Evolutionary conservation across 2,888 invertebrate species (phyloP).

Genomic region (Sycophila texana): DNA sequence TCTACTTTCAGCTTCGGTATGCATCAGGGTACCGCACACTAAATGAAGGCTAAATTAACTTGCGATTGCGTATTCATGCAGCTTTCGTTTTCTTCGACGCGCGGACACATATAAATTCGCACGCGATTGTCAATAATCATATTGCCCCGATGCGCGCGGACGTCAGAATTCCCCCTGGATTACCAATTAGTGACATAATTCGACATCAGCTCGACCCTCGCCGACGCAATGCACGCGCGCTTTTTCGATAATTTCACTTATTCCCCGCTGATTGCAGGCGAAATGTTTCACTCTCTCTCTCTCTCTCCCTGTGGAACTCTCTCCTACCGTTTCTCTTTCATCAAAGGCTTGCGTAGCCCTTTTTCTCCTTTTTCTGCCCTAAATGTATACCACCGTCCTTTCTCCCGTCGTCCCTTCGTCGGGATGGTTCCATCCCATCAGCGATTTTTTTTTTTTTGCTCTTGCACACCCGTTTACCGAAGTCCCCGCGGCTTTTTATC

Average conservation of each 20-base stretch:
- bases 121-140: too few species aligned
- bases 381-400: constrained; percentile 11
- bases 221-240: too few species aligned
- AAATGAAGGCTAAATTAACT: too few species aligned
- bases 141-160: too few species aligned
- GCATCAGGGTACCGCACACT: too few species aligned
- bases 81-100: too few species aligned
- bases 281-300: neutral
- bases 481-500: neutral
- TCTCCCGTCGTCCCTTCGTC: constrained; percentile 26
- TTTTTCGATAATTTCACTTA: neutral
- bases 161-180: too few species aligned
- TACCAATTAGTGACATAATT: too few species aligned
- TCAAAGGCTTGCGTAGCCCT: constrained; percentile 14
- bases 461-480: neutral
- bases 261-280: neutral
- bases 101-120: too few species aligned
- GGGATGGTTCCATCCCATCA: constrained; percentile 22
- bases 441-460: constrained; percentile 28
- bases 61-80: too few species aligned
- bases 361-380: constrained; percentile 19
- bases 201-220: too few species aligned
- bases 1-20: too few species aligned
- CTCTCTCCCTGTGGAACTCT: neutral
- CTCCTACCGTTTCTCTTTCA: constrained; percentile 15